These are phyloP conservation scores for Paradoxurus hermaphroditus DNA, from an alignment of 2,113 vertebrate species.

Conservation along the genomic window DNA sequence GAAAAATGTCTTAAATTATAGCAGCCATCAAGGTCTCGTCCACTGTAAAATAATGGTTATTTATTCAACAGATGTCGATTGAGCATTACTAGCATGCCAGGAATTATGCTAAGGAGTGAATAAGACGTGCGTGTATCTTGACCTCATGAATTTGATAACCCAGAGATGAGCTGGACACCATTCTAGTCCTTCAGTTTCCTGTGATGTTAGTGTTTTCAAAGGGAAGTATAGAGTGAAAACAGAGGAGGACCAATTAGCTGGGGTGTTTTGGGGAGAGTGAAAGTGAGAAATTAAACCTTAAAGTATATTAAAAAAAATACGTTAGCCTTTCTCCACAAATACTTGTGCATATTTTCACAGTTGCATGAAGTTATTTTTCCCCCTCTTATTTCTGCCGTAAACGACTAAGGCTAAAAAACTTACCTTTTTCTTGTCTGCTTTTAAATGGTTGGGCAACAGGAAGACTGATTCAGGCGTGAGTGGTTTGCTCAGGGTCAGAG, in stretches of 20 bases:
- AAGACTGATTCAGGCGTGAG: background rate
- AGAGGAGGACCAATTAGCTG: background rate
- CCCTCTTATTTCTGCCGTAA: background rate
- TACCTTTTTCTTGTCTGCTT: background rate
- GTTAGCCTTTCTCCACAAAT: background rate
- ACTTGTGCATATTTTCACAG: background rate
- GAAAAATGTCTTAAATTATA: background rate
- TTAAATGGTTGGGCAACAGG: background rate
- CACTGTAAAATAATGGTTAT: background rate
- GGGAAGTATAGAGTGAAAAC: background rate
- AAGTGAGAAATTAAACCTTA: background rate
- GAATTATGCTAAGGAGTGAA: background rate
- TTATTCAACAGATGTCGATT: background rate
- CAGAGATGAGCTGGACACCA: too few relatives aligned
- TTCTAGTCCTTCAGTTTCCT: background rate
- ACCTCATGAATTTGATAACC: background rate
- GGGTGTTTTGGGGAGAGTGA: accelerated
- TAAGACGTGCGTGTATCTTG: background rate
- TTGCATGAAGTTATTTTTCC: background rate
- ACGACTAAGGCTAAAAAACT: background rate
- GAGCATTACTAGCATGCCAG: background rate
- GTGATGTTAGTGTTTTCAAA: background rate
- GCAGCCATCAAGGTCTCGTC: background rate
- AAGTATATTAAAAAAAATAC: background rate
- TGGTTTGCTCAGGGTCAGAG: conserved; percentile 37